phyloP scores from a whole-genome alignment of 2,113 vertebrate species.

The Polypterus senegalus region DNA sequence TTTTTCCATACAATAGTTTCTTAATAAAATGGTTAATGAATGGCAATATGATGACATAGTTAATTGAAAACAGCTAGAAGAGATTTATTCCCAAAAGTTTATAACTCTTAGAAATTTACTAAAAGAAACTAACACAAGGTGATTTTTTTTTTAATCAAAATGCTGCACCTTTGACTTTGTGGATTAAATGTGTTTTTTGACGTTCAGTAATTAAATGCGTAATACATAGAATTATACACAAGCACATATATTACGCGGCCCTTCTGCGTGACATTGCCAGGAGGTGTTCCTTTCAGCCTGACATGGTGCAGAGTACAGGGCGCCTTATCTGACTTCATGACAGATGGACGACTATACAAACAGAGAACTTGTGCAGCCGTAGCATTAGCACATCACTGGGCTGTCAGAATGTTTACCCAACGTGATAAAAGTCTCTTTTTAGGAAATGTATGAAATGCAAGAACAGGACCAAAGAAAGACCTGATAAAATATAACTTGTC shows the following conservation, averaged over 20 bases:
- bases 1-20: too few relatives aligned
- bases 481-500: slow-evolving; percentile 1
- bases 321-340: not conserved
- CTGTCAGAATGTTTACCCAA: slow-evolving; percentile 7
- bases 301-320: not conserved
- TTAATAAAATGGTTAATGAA: too few relatives aligned
- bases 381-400: slow-evolving; percentile 2
- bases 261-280: not conserved
- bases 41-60: too few relatives aligned
- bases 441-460: slow-evolving; percentile 1
- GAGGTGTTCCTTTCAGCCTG: not conserved
- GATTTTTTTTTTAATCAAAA: too few relatives aligned
- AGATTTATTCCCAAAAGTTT: too few relatives aligned
- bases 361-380: not conserved
- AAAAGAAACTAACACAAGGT: too few relatives aligned
- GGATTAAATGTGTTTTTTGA: too few relatives aligned
- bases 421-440: slow-evolving; percentile 5
- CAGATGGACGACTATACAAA: not conserved
- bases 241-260: not conserved
- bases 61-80: too few relatives aligned
- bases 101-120: too few relatives aligned
- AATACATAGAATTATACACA: too few relatives aligned
- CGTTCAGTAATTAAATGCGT: too few relatives aligned
- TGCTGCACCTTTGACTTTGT: too few relatives aligned
- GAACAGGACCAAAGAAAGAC: slow-evolving; percentile 1